Evolutionary conservation across 2,888 invertebrate genomes (phyloP).

Genomic region (Lasioglossum zephyrum): DNA sequence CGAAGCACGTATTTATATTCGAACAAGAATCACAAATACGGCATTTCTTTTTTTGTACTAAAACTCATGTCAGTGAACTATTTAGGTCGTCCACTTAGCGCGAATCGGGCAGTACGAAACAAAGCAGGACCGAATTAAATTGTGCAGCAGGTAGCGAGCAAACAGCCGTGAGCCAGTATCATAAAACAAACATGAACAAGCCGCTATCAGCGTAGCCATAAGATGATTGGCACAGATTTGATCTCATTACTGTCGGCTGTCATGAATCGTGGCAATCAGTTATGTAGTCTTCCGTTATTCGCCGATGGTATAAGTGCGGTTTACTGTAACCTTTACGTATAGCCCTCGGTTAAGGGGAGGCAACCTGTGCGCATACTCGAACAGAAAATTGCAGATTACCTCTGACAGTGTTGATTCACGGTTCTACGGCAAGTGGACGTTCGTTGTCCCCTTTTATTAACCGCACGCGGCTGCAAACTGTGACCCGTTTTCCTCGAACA

Average conservation of each 20-base stretch:
- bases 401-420: conserved; percentile 3
- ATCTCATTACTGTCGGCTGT: conserved; percentile 6
- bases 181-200: conserved; percentile 4
- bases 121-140: background rate
- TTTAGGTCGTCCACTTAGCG: background rate
- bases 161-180: background rate
- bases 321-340: background rate
- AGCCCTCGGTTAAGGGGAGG: background rate
- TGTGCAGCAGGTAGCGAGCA: background rate
- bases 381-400: background rate
- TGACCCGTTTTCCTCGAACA: background rate
- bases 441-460: background rate
- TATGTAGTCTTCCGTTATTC: background rate
- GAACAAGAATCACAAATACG: background rate
- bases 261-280: conserved; percentile 12
- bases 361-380: background rate
- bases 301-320: background rate
- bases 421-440: background rate
- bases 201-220: conserved; percentile 3
- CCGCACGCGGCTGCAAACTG: background rate
- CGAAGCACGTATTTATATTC: background rate
- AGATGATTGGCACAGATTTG: conserved; percentile 24
- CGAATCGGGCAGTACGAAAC: background rate
- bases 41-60: background rate
- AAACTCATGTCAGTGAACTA: background rate